Evolutionary conservation across 2,113 vertebrate genomes (phyloP), one percentile per base, ranked within the genome.

Genomic region (Tricholaema leucomelas): DNA sequence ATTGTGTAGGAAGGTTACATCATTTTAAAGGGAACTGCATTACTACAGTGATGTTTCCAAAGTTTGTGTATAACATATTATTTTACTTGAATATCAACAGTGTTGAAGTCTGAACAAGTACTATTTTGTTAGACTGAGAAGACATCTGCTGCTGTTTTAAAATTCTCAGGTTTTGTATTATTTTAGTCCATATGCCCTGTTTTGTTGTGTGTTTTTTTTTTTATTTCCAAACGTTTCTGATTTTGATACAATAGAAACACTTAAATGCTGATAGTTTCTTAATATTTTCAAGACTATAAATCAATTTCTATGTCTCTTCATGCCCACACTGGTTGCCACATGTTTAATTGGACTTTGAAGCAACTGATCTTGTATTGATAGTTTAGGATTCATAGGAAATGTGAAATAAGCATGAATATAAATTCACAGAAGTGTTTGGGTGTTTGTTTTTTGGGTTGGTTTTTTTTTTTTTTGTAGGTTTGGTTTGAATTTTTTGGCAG

Each of bases 11-110:
- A 19, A 7, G 18, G 44, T 44, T 48, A 48, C 20, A 23, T 50
- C 48, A 50, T 50, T 50, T 23, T 50, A 50, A 24, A 50, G 48
- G 48, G 11, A 24, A 6, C 8, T 25, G 21, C 48, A 50, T 82
- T 80, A n/a, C 11, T 30, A 7, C n/a, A 42, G 4, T 61, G 48
- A 42, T 67, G 6, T 65, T 38, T 71, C 27, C 70, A 33, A 73
- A 46, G 2, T 30, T 3, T 21, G 12, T 4, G 8, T 3, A 2
- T 0, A 60, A 23, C 3, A 46, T 2, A 4, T 21, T 64, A 54
- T 87, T 75, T 71, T 64, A 36, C 18, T 19, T 70, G 10, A 4
- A 24, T 5, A 19, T 65, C 25, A 79, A 55, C 48, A 44, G 30
- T 66, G 50, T 31, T 44, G 55, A 60, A 33, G 20, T 17, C 21